These are phyloP conservation scores for Ligdia adustata DNA, from an alignment of 2,888 invertebrate species.

Conservation along the genomic window DNA sequence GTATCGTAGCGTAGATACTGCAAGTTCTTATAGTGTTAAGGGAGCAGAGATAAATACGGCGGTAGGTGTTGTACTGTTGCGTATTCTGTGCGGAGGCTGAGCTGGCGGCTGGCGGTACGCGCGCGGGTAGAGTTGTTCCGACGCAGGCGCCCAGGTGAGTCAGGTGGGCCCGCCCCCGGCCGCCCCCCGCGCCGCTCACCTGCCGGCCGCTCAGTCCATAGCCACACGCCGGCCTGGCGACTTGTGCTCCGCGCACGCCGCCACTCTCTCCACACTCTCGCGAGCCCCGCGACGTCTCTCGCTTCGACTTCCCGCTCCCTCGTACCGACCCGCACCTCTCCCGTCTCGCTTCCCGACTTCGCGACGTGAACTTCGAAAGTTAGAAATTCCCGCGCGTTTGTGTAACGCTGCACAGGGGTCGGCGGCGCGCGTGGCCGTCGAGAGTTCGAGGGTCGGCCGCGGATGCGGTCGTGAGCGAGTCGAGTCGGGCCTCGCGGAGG, in stretches of 20 bases:
- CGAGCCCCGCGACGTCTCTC: slow-evolving; percentile 79
- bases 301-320: slow-evolving; percentile 78
- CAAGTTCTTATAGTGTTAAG: no score
- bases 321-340: slow-evolving; percentile 60
- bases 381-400: slow-evolving; percentile 62
- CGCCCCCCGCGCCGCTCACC: slow-evolving; percentile 75
- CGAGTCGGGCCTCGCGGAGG: slow-evolving; percentile 80
- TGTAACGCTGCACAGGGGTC: slow-evolving; percentile 18
- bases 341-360: slow-evolving; percentile 55
- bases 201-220: slow-evolving; percentile 72
- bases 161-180: slow-evolving; percentile 82
- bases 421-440: slow-evolving; percentile 72
- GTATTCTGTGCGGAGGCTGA: slow-evolving; percentile 63
- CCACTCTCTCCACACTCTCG: slow-evolving; percentile 80
- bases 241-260: slow-evolving; percentile 82
- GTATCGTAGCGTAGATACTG: not conserved
- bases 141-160: slow-evolving; percentile 83
- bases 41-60: no score
- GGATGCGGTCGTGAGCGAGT: slow-evolving; percentile 81
- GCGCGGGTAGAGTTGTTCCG: no score
- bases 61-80: slow-evolving; percentile 34
- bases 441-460: slow-evolving; percentile 71
- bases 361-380: slow-evolving; percentile 39
- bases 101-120: slow-evolving; percentile 51
- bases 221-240: slow-evolving; percentile 76